Conservation (phyloP, 2,888 invertebrate genomes). For the Callinectes sapidus region DNA sequence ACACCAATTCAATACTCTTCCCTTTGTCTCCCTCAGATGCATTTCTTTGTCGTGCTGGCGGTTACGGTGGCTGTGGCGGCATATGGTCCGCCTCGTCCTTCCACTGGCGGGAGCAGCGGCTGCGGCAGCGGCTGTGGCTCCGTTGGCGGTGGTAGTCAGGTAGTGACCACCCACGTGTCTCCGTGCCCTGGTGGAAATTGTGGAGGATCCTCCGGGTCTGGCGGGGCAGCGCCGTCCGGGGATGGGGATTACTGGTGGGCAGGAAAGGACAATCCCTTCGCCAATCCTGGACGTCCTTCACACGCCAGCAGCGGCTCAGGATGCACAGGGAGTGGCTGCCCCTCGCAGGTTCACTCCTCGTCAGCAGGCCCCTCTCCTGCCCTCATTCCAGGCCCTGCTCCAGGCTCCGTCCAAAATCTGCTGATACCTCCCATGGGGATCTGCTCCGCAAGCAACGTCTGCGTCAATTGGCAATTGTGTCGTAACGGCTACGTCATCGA, state of each 20-base stretch:
- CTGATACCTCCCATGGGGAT: slow-evolving; percentile 67
- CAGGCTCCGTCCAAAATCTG: slow-evolving; percentile 45
- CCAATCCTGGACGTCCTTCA: not conserved
- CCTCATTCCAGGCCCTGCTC: not conserved
- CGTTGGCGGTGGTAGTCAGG: not conserved
- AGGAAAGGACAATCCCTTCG: slow-evolving; percentile 51
- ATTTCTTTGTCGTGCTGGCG: slow-evolving; percentile 44
- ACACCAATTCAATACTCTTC: not conserved
- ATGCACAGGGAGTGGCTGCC: slow-evolving; percentile 24
- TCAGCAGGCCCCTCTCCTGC: not conserved
- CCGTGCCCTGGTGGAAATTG: slow-evolving; percentile 35
- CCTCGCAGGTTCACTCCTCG: not conserved
- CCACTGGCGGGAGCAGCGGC: not conserved
- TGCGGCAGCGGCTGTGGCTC: slow-evolving; percentile 21
- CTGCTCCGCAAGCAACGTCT: slow-evolving; percentile 60
- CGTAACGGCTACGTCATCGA: slow-evolving; percentile 63
- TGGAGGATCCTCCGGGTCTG: slow-evolving; percentile 29
- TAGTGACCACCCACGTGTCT: not conserved
- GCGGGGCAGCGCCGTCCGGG: slow-evolving; percentile 34
- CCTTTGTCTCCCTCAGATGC: slow-evolving; percentile 41
- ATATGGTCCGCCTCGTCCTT: slow-evolving; percentile 48
- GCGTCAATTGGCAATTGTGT: slow-evolving; percentile 72
- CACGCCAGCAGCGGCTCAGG: not conserved
- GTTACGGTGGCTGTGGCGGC: slow-evolving; percentile 39
- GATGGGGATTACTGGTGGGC: slow-evolving; percentile 61